Evolutionary conservation across 2,113 vertebrate genomes (phyloP), one percentile per base, ranked within the genome.

Genomic region (Passer domesticus): DNA sequence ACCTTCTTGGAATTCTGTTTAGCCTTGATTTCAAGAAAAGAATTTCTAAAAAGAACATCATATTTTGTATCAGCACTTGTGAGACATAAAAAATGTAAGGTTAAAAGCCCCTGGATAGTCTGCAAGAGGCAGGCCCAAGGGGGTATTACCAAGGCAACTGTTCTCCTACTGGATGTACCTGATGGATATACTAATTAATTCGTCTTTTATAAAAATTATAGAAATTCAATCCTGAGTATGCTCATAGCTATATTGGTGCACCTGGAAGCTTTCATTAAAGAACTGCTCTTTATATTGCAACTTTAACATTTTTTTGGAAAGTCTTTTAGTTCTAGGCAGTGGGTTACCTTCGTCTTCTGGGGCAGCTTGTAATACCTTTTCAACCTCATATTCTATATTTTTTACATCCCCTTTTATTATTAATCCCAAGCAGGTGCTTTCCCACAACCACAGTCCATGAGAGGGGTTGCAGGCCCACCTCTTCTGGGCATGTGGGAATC

Each of bases 241-340:
- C 0, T 0, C 16, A 30, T n/a, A 49, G 28, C 15, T 58, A 11
- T 15, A 50, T 50, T 59, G 0, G 0, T 43, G 12, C 10, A 35
- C 15, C 13, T 24, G 55, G 50, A 60, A 70, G 1, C 10, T 43
- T 60, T 60, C 6, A 5, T 43, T 70, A 30, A 60, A 83, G 10
- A 52, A 13, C 5, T 23, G 9, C 1, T 14, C 7, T 43, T 30
- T 30, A 43, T 15, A 43, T n/a, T 23, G 41, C 19, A 15, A 59
- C 15, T 41, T 50, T 6, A 41, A 59, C 15, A 19, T 30, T 60
- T 11, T 11, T 59, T 70, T n/a, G 30, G 11, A 43, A 50, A 19
- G 18, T 23, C 53, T n/a, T 50, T 50, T 30, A 28, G 11, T 59
- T 70, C 66, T 50, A 50, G 24, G 14, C 24, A 59, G n/a, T 44